Evolutionary conservation across 2,888 invertebrate genomes (phyloP).

Genomic region (Drosophila quinaria): DNA sequence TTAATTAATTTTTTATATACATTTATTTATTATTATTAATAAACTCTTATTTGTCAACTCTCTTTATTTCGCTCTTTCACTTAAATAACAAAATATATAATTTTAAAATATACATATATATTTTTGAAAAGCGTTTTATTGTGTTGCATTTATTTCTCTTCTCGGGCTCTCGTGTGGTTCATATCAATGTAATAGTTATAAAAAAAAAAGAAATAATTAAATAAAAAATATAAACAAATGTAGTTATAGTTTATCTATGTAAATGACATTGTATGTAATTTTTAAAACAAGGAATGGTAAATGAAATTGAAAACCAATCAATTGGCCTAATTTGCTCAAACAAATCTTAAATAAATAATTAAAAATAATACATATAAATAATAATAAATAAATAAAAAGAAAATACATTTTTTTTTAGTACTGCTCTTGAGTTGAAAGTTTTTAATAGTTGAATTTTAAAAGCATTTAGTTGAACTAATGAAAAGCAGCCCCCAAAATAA

Average conservation of each 20-base stretch:
- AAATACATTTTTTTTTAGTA: neutral
- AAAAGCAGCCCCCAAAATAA: conserved; percentile 36
- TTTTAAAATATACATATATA: conserved; percentile 28
- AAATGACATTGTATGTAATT: conserved; percentile 35
- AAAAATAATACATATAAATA: conserved; percentile 4
- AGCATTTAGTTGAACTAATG: conserved; percentile 71
- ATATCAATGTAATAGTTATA: conserved; percentile 57
- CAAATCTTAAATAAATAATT: conserved; percentile 15
- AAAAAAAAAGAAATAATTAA: conserved; percentile 13
- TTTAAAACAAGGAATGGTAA: conserved; percentile 19
- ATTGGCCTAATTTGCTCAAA: conserved; percentile 72
- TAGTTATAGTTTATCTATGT: conserved; percentile 47
- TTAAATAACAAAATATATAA: conserved; percentile 20
- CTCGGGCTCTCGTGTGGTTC: conserved; percentile 59
- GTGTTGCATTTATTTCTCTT: conserved; percentile 28
- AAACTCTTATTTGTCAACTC: conserved; percentile 34
- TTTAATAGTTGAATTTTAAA: conserved; percentile 72
- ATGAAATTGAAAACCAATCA: conserved; percentile 23
- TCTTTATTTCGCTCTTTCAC: conserved; percentile 20
- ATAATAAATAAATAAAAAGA: conserved; percentile 1
- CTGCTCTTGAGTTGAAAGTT: conserved; percentile 23
- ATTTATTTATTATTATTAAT: conserved; percentile 37
- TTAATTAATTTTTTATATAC: conserved; percentile 37
- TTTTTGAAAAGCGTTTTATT: conserved; percentile 26
- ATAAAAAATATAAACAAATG: conserved; percentile 27